Percentiles rank a stretch among this genome's conserved stretches.
phyloP scores from a whole-genome alignment of 1,140 invertebrate genomes.

The Adoxophyes honmai region DNA sequence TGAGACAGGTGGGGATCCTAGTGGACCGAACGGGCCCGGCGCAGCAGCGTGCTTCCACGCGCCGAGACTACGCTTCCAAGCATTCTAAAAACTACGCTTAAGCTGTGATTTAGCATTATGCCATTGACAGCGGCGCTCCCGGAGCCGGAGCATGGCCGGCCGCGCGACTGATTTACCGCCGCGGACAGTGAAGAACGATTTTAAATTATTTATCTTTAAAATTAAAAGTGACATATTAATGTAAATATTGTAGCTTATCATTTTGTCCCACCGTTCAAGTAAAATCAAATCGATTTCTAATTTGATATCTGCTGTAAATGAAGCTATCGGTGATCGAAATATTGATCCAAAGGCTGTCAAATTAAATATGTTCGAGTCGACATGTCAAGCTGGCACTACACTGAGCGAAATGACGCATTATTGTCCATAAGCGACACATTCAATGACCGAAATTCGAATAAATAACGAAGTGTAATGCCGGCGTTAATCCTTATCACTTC shows the following conservation, averaged over 20 bases:
- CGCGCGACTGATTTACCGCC: not conserved
- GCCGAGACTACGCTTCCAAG: not conserved
- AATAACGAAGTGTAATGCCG: not conserved
- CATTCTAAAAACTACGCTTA: conserved; percentile 12
- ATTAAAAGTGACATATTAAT: conserved; percentile 13
- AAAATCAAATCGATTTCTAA: conserved; percentile 22
- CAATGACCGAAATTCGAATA: too few species aligned
- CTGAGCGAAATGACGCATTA: too few species aligned
- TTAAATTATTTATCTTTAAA: conserved; percentile 45
- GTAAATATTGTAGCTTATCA: conserved; percentile 42
- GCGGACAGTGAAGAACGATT: conserved; percentile 35
- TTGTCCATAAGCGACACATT: too few species aligned
- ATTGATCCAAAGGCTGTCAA: too few species aligned
- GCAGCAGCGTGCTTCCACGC: too few species aligned
- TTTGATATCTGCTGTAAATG: not conserved
- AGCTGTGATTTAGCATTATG: conserved; percentile 51
- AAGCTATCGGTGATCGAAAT: not conserved
- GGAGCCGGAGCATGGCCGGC: conserved; percentile 25
- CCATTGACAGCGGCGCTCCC: conserved; percentile 39
- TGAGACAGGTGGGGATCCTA: too few species aligned
- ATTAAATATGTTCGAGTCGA: too few species aligned
- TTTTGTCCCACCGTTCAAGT: conserved; percentile 61
- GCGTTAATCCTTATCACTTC: not conserved
- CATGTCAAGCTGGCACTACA: too few species aligned
- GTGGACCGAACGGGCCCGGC: too few species aligned